Conservation (phyloP, 2,113 vertebrate genomes). For the Nycticorax nycticorax region DNA sequence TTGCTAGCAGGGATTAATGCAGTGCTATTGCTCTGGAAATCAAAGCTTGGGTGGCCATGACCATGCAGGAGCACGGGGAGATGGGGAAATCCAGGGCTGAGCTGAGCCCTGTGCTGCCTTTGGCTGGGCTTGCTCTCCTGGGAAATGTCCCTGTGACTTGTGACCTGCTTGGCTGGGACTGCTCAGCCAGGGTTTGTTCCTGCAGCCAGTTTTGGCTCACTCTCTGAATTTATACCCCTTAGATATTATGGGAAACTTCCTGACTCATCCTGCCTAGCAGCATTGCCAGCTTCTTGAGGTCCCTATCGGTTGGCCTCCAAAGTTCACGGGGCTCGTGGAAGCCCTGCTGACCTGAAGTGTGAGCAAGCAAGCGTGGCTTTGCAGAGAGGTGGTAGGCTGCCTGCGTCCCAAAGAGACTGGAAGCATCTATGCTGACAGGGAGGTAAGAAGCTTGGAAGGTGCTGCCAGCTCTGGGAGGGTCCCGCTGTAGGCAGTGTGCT, state of each 20-base stretch:
- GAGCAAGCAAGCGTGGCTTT: background rate
- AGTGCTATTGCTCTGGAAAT: background rate
- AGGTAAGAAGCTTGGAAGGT: too few relatives aligned
- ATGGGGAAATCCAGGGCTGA: background rate
- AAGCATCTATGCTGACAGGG: background rate
- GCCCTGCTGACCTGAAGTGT: background rate
- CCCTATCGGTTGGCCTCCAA: background rate
- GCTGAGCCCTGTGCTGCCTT: background rate
- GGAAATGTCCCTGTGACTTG: background rate
- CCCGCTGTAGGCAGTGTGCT: too few relatives aligned
- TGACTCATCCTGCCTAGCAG: background rate
- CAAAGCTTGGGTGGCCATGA: background rate
- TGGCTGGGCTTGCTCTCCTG: fast-evolving
- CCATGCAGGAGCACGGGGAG: background rate
- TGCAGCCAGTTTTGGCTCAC: background rate
- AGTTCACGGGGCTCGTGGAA: background rate
- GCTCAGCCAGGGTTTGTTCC: background rate
- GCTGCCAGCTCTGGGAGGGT: background rate
- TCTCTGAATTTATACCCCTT: background rate
- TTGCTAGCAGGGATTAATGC: background rate
- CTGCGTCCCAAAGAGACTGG: background rate
- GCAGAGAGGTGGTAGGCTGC: background rate
- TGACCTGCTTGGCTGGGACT: background rate
- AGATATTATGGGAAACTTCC: background rate
- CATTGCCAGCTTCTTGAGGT: background rate